Percentiles rank a stretch among this genome's conserved stretches.
phyloP scores from a whole-genome alignment of 1,140 invertebrate genomes.

The Caenorhabditis remanei region DNA sequence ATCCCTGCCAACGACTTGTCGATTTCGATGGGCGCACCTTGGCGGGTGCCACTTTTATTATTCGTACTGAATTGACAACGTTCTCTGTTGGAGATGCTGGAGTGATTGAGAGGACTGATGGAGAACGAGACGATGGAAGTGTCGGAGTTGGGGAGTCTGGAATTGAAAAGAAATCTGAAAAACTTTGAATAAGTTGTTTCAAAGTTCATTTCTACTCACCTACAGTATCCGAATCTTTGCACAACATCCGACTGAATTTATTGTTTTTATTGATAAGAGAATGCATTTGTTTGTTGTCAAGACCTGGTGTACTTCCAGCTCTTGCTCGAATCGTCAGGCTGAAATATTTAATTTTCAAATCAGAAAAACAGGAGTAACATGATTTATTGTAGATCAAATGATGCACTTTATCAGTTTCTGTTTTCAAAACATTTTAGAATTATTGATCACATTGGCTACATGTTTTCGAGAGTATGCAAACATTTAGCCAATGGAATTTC shows the following conservation, averaged over 20 bases:
- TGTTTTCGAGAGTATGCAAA: background rate
- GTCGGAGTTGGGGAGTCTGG: slow-evolving; percentile 7
- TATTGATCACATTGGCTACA: background rate
- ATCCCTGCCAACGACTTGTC: slow-evolving; percentile 45
- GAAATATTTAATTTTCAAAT: background rate
- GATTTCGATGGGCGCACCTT: slow-evolving; percentile 51
- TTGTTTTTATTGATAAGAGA: slow-evolving; percentile 22
- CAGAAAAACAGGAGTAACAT: too few species aligned
- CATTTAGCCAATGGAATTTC: background rate
- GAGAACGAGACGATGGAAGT: background rate
- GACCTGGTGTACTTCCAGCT: slow-evolving; percentile 40
- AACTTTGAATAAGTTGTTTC: too few species aligned
- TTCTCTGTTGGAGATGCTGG: background rate
- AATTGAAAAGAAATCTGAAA: background rate
- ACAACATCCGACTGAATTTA: slow-evolving; percentile 20
- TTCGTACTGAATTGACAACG: background rate
- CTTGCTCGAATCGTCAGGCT: slow-evolving; percentile 14
- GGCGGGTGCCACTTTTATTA: slow-evolving; percentile 46
- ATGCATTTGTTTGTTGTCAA: slow-evolving; percentile 16
- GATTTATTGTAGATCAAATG: background rate
- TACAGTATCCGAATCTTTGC: slow-evolving; percentile 7
- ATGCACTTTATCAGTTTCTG: background rate
- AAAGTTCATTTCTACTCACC: slow-evolving; percentile 12
- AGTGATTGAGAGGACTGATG: slow-evolving; percentile 18
- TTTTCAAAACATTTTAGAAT: too few species aligned